Conservation (phyloP, 1,140 invertebrate genomes). For the Druon quercuslanigerum region DNA sequence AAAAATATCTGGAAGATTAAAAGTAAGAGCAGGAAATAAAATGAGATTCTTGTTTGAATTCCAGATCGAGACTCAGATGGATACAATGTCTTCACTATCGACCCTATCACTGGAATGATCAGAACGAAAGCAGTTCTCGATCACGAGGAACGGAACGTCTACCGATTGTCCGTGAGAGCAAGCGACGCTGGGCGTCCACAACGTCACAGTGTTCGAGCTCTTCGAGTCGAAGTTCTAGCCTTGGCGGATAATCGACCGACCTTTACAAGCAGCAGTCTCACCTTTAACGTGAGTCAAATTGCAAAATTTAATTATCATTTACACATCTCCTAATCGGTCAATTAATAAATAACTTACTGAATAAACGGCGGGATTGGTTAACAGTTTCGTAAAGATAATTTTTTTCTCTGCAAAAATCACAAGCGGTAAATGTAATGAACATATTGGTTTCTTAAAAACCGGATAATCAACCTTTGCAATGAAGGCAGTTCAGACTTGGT, state of each 20-base stretch:
- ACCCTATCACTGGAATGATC: slow-evolving; percentile 90
- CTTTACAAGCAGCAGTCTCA: slow-evolving; percentile 91
- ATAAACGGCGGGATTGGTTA: background rate
- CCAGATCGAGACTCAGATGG: slow-evolving; percentile 87
- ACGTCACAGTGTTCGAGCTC: slow-evolving; percentile 85
- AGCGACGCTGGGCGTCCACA: slow-evolving; percentile 90
- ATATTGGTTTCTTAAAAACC: background rate
- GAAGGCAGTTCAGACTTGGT: background rate
- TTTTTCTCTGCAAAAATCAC: background rate
- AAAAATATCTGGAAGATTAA: background rate
- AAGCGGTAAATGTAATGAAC: slow-evolving; percentile 5
- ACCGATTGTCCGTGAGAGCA: slow-evolving; percentile 89
- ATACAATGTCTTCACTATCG: slow-evolving; percentile 89
- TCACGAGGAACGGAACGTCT: slow-evolving; percentile 92
- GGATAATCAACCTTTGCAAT: background rate
- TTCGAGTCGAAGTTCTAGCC: slow-evolving; percentile 92
- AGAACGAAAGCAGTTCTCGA: slow-evolving; percentile 91
- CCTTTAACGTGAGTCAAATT: slow-evolving; percentile 83
- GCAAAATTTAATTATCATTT: background rate
- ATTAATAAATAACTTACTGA: slow-evolving; percentile 2
- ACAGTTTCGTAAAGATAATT: background rate
- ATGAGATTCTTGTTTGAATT: slow-evolving; percentile 37
- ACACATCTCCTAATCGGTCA: background rate
- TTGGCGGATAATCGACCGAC: slow-evolving; percentile 93
- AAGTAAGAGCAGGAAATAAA: background rate